A percentile compares a stretch with the other conserved stretches of the same genome.
Conservation (phyloP, 1,140 invertebrate genomes). For the Tyrophagus putrescentiae region DNA sequence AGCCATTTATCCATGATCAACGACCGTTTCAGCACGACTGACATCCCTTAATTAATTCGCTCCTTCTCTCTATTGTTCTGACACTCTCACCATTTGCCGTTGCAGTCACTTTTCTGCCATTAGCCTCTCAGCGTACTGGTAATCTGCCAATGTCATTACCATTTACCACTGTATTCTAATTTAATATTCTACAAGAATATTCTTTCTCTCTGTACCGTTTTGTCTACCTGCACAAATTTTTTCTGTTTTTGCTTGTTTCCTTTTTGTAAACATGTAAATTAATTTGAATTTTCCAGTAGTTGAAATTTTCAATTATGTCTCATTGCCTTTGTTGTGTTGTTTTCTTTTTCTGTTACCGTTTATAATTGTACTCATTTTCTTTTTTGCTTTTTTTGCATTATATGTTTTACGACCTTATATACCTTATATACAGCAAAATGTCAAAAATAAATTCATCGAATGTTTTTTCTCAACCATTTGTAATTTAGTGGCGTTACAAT, state of each 20-base stretch:
- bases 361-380: too few species aligned
- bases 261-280: constrained; percentile 11
- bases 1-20: constrained; percentile 13
- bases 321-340: neutral
- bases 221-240: neutral
- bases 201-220: neutral
- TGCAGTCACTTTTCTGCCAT: neutral
- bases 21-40: constrained; percentile 14
- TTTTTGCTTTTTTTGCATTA: too few species aligned
- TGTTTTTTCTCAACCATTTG: too few species aligned
- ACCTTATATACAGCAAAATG: too few species aligned
- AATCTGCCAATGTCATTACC: constrained; percentile 4
- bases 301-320: neutral
- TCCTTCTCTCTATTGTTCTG: constrained; percentile 2
- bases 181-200: constrained; percentile 12
- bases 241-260: neutral
- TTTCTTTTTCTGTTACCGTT: too few species aligned
- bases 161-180: constrained; percentile 1
- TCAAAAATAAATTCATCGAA: too few species aligned
- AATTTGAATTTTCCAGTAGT: constrained; percentile 1
- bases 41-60: constrained; percentile 13
- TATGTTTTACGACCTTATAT: too few species aligned
- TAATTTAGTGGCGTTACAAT: too few species aligned
- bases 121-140: too few species aligned
- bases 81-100: neutral